Conservation (phyloP, 1,140 invertebrate species). For the Venustaconcha ellipsiformis region DNA sequence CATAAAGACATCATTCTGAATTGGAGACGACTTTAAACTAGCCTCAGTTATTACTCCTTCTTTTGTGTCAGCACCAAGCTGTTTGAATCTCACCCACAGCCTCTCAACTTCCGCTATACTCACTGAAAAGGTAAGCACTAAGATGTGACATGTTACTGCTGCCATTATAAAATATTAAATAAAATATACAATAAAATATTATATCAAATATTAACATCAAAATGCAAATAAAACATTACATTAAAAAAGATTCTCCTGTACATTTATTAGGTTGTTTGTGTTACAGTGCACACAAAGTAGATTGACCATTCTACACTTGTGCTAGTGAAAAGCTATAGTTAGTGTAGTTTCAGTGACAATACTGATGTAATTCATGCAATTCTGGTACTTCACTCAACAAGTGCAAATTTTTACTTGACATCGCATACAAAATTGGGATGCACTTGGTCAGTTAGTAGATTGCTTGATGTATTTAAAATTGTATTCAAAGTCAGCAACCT, state of each 20-base stretch:
- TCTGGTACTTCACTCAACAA: no score
- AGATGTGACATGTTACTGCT: background rate
- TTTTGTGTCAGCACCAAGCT: slow-evolving; percentile 54
- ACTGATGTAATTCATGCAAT: no score
- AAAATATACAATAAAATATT: background rate
- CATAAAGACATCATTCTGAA: slow-evolving; percentile 52
- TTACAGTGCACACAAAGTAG: background rate
- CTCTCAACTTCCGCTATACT: slow-evolving; percentile 66
- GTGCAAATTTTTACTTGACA: no score
- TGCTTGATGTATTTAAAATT: no score
- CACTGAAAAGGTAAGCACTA: slow-evolving; percentile 41
- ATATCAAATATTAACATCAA: background rate
- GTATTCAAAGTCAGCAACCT: no score
- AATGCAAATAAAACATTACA: background rate
- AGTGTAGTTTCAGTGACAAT: no score
- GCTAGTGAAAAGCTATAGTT: no score
- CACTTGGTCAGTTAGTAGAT: no score
- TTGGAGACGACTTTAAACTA: slow-evolving; percentile 34
- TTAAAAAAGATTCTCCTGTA: no score
- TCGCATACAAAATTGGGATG: no score
- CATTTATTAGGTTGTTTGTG: background rate
- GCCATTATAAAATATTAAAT: background rate
- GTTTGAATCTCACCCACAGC: slow-evolving; percentile 63
- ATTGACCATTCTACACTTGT: no score
- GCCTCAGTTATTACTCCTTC: slow-evolving; percentile 50